Base-by-base conservation (phyloP, 2,888 invertebrate genomes). In the Dasysyrphus tricinctus region DNA sequence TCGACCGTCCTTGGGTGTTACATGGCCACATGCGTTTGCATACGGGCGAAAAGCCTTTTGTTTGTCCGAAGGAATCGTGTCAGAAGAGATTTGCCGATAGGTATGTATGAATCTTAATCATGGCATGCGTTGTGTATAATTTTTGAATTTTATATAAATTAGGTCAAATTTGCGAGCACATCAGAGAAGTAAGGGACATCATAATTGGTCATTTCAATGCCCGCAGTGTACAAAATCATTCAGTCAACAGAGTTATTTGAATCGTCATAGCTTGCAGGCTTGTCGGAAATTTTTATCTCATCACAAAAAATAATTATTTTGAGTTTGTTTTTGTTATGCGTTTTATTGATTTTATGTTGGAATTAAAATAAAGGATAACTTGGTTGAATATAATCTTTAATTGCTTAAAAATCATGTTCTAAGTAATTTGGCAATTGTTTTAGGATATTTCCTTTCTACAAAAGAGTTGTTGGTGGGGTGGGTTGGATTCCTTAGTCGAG, bases 151-250 rank as follows among this genome's bases (percentile, higher is more conserved):
- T 42, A 56, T 65, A 42, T 19, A 24, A 12, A 54, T 57, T 2
- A 95, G 96, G 63, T 96, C 96, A 0, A 96, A 96, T 91, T 92
- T 96, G 51, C 94, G 96, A 67, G 95, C 96, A 0, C 96, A 96
- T 93, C 96, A 96, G 90, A 94, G 96, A 84, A 95, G 95, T 9
- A 94, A 95, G 88, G 94, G 94, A 7, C 96, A 96, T 91, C 96
- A 96, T 91, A 91, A 94, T 72, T 96, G 96, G 96, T 93, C 94
- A 88, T 95, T 95, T 94, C 94, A 94, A 73, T 96, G 96, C 89
- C 91, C 93, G 1, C 93, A 94, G 76, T 96, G 96, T 89, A 94
- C 94, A 81, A 96, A 96, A 90, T 94, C 95, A 2, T 96, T 96
- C 92, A 95, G 95, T 76, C 95, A 95, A 91, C 93, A 94, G 54